Base-by-base conservation (phyloP, 2,113 vertebrate species). In the Panthera uncia region DNA sequence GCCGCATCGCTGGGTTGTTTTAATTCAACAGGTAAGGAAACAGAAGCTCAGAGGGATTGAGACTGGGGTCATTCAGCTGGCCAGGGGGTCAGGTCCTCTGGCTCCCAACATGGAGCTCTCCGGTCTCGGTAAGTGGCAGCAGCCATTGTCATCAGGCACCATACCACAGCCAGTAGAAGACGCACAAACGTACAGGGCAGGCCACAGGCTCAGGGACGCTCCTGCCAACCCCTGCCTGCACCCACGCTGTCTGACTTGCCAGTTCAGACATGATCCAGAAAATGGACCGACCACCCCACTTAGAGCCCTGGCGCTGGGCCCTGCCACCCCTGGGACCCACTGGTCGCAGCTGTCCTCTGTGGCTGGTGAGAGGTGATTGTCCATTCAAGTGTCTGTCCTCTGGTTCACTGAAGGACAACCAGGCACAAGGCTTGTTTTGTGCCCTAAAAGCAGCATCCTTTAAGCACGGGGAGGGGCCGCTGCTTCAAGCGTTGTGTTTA, bases 351-450 rank as follows among this genome's bases (percentile, higher is more conserved):
- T 36, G 23, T 74, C 36, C 29, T 63, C 36, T 79, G 80, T 0
- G 15, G 33, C 21, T 66, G 25, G n/a, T n/a, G 84, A 52, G 38
- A 57, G n/a, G 48, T 55, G 65, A 63, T 11, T 50, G 2, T 19
- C 33, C 29, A 2, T 33, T 10, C 1, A 0, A 19, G 16, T 1
- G 1, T 15, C 61, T 14, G 3, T 27, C 76, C 41, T 63, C 78
- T 48, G 23, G 31, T 33, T 76, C 10, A 57, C 55, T 79, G 61
- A 31, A 45, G 45, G 45, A 45, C 45, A 9, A 45, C 45, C 45
- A 19, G 19, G 15, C 55, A 21, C 6, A 3, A 48, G 63, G 38
- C 23, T 55, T 66, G 7, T 79, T 73, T 45, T 78, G 50, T 31
- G 2, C 38, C 38, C 19, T 68, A 38, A 69, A 45, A 91, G 45